A percentile compares a stretch with the other conserved stretches of the same genome.
These are phyloP conservation scores for Bembecia ichneumoniformis DNA, from an alignment of 2,888 invertebrate species.

Conservation along the genomic window DNA sequence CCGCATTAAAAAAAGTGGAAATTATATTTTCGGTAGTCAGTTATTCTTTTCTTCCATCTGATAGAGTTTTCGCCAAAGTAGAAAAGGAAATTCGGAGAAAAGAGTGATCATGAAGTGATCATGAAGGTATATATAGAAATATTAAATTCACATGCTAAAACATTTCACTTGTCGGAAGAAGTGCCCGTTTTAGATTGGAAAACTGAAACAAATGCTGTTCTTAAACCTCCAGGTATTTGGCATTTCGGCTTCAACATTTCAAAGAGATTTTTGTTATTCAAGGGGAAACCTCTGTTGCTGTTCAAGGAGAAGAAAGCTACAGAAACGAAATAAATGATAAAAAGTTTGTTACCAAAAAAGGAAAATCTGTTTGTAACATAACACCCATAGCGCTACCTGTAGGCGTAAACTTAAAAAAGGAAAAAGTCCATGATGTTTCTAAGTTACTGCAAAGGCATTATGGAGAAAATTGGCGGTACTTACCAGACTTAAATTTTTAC, in stretches of 20 bases:
- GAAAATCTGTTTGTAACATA: slow-evolving; percentile 1
- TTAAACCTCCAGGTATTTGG: background rate
- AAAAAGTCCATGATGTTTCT: background rate
- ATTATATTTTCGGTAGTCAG: background rate
- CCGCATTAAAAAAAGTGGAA: background rate
- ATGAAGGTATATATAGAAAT: background rate
- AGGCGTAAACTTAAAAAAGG: background rate
- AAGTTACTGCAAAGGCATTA: slow-evolving; percentile 1
- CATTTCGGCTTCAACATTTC: background rate
- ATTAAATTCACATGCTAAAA: background rate
- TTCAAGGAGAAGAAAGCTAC: background rate
- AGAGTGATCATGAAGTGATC: background rate
- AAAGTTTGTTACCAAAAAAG: slow-evolving; percentile 1
- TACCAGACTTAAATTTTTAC: too few relatives aligned
- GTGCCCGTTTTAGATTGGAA: background rate
- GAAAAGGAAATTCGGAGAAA: background rate
- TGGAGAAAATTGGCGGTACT: slow-evolving; percentile 2
- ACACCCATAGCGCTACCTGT: background rate
- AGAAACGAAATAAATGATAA: background rate
- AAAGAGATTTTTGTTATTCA: background rate
- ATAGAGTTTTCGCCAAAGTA: background rate
- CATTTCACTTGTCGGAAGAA: background rate
- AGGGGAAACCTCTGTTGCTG: background rate
- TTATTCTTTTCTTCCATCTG: background rate
- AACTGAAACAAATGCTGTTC: background rate